Percentiles rank a stretch among this genome's conserved stretches.
These are phyloP conservation scores for Pristionchus arcanus DNA, from an alignment of 2,888 invertebrate species.

Conservation along the genomic window DNA sequence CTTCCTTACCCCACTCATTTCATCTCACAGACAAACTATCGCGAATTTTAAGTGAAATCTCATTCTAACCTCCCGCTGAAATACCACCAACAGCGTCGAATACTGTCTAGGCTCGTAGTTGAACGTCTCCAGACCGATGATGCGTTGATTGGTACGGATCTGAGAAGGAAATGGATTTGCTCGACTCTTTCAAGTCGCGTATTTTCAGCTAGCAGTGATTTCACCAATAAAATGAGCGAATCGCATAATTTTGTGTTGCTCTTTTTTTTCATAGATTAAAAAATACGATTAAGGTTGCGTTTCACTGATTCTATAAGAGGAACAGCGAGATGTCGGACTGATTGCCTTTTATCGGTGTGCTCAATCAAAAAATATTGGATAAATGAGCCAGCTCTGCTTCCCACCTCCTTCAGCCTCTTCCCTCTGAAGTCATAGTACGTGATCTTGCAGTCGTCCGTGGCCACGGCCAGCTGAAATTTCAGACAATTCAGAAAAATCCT, in stretches of 20 bases:
- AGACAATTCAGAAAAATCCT: too few species aligned
- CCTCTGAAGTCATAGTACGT: constrained; percentile 49
- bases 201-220: too few species aligned
- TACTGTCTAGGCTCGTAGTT: constrained; percentile 50
- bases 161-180: too few species aligned
- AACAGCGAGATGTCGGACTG: background rate
- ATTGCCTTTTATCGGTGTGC: background rate
- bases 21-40: too few species aligned
- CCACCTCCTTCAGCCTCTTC: constrained; percentile 32
- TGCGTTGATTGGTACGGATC: background rate
- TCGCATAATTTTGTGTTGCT: too few species aligned
- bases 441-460: constrained; percentile 25
- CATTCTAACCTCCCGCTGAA: constrained; percentile 13
- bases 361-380: too few species aligned
- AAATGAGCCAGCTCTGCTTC: background rate
- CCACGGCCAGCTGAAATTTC: constrained; percentile 14
- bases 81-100: constrained; percentile 25
- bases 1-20: too few species aligned
- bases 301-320: too few species aligned
- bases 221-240: too few species aligned
- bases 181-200: too few species aligned
- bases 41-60: background rate
- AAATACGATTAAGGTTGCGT: too few species aligned
- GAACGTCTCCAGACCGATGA: constrained; percentile 48
- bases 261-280: too few species aligned